Evolutionary conservation across 92 coral and sea anemone species (phyloP).

Genomic region (Blastomussa wellsi): DNA sequence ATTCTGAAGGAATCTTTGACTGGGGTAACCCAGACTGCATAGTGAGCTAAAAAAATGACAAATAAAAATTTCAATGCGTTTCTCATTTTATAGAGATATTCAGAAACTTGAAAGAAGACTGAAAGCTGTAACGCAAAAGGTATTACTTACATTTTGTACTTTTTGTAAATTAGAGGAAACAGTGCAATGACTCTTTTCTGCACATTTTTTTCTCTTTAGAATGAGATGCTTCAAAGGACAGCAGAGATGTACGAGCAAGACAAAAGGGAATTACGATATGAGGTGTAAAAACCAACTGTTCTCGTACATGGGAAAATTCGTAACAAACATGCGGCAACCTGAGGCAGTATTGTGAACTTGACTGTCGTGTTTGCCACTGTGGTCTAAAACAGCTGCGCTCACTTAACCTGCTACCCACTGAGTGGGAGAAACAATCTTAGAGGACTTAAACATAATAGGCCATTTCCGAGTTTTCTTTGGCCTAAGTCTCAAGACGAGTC

Average conservation of each 20-base stretch:
- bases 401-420: no score
- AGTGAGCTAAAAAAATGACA: not conserved
- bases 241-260: slow-evolving; percentile 83
- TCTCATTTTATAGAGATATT: slow-evolving; percentile 68
- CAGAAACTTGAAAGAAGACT: slow-evolving; percentile 91
- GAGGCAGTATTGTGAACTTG: not conserved
- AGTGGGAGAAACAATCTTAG: no score
- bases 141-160: not conserved
- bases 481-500: no score
- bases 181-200: not conserved
- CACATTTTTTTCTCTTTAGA: slow-evolving; percentile 37
- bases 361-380: not conserved
- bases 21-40: no score
- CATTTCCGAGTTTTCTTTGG: no score
- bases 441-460: no score
- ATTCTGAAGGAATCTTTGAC: no score
- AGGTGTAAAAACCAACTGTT: slow-evolving; percentile 51
- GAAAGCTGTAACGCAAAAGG: slow-evolving; percentile 87
- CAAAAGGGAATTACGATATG: slow-evolving; percentile 83
- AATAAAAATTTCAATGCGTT: not conserved
- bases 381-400: no score
- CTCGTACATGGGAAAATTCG: not conserved
- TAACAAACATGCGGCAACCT: not conserved
- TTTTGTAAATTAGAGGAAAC: not conserved
- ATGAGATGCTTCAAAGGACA: slow-evolving; percentile 84